Conservation (phyloP, 2,797 vertebrate genomes). For the Chromobotia macracanthus region DNA sequence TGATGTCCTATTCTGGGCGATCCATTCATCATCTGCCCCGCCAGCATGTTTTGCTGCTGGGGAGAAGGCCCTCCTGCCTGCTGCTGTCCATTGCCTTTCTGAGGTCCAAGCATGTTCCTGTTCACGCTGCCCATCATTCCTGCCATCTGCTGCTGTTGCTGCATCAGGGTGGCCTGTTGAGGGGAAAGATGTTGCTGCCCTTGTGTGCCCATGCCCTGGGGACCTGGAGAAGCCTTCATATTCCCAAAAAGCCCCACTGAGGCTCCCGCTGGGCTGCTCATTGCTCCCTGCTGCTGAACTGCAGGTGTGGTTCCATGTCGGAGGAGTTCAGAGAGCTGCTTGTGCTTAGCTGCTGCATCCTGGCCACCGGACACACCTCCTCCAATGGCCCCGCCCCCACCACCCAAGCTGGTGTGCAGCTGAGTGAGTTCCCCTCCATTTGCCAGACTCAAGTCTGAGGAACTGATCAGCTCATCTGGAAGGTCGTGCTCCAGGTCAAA, state of each 20-base stretch:
- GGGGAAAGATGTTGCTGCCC: conserved; percentile 78
- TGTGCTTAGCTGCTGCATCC: conserved; percentile 98
- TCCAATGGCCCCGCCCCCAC: conserved; percentile 70
- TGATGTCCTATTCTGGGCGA: conserved; percentile 90
- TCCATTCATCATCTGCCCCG: conserved; percentile 96
- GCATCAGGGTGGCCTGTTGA: conserved; percentile 79
- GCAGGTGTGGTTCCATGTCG: conserved; percentile 74
- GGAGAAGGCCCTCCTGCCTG: conserved; percentile 55
- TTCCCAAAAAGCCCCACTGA: conserved; percentile 86
- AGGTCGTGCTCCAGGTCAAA: conserved; percentile 98
- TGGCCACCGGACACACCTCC: conserved; percentile 72
- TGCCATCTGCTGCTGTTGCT: conserved; percentile 77
- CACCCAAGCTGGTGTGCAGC: conserved; percentile 88
- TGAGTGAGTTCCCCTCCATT: conserved; percentile 93
- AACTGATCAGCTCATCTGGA: conserved; percentile 96
- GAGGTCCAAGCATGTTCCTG: conserved; percentile 88
- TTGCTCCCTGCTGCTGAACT: conserved; percentile 55
- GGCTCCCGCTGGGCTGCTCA: conserved; percentile 71
- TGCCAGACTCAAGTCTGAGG: conserved; percentile 88
- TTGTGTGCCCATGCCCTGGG: conserved; percentile 83
- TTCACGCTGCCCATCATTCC: conserved; percentile 88
- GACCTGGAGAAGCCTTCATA: conserved; percentile 90
- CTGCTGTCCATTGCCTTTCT: conserved; percentile 81
- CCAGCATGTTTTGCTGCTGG: conserved; percentile 86
- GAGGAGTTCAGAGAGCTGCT: conserved; percentile 95